These are phyloP conservation scores for Anser cygnoides DNA, from an alignment of 2,113 vertebrate genomes.

Conservation along the genomic window DNA sequence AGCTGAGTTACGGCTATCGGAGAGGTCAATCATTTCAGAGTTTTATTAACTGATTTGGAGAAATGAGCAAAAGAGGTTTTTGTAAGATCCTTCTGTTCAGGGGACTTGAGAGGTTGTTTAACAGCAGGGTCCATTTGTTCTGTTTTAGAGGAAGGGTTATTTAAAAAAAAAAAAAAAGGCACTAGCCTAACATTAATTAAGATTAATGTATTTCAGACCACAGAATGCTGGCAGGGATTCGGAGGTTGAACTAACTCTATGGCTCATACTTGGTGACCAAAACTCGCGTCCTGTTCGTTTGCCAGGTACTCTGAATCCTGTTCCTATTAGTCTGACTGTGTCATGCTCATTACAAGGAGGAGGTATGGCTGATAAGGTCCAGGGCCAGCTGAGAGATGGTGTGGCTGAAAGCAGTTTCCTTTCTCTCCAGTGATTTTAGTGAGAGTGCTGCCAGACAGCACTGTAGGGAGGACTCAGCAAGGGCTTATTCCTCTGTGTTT, in stretches of 20 bases:
- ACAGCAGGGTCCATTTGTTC: background rate
- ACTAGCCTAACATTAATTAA: background rate
- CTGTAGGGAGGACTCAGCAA: background rate
- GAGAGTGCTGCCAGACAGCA: background rate
- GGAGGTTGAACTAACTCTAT: background rate
- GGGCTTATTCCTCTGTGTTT: background rate
- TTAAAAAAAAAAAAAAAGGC: background rate
- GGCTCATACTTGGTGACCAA: background rate
- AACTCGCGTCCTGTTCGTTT: background rate
- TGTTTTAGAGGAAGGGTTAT: background rate
- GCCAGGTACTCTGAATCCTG: background rate
- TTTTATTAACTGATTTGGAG: background rate
- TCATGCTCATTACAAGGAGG: background rate
- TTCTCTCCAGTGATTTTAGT: background rate
- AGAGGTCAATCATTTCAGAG: background rate
- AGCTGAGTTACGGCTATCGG: background rate
- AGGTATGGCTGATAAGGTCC: fast-evolving
- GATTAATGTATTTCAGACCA: background rate
- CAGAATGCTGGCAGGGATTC: background rate
- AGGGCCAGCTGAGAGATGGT: background rate
- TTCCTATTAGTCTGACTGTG: background rate
- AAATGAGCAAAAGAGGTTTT: background rate
- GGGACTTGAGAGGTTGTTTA: background rate
- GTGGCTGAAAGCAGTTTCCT: background rate
- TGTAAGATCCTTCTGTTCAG: background rate